A percentile compares a stretch with the other conserved stretches of the same genome.
Conservation (phyloP, 2,797 vertebrate genomes). For the Picus viridis region DNA sequence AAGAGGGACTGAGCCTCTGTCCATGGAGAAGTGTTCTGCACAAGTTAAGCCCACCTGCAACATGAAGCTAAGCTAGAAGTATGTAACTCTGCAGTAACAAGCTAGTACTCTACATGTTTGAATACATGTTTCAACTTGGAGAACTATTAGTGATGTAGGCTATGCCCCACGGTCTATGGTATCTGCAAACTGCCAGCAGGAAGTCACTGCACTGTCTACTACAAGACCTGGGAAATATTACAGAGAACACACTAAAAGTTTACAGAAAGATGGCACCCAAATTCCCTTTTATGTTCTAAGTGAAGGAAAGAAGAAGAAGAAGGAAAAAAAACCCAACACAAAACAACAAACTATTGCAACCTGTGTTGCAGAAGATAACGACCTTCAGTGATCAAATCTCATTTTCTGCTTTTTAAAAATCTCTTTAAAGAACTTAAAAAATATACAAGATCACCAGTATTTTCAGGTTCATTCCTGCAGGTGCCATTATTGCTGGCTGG, state of each 20-base stretch:
- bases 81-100: slow-evolving; percentile 29
- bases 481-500: slow-evolving; percentile 62
- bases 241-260: slow-evolving; percentile 21
- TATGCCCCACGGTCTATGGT: neutral
- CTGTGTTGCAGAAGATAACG: slow-evolving; percentile 46
- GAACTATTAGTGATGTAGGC: neutral
- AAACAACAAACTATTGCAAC: neutral
- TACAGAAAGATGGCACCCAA: slow-evolving; percentile 56
- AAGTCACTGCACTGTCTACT: slow-evolving; percentile 9
- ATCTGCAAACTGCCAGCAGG: slow-evolving; percentile 5
- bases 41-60: slow-evolving; percentile 58
- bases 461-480: slow-evolving; percentile 62
- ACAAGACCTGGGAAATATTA: neutral
- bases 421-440: slow-evolving; percentile 61
- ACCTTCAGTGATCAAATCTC: slow-evolving; percentile 41
- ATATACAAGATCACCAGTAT: slow-evolving; percentile 50
- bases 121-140: neutral
- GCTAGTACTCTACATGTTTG: slow-evolving; percentile 18
- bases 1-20: neutral
- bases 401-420: slow-evolving; percentile 54
- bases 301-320: slow-evolving; percentile 16
- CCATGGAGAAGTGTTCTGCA: slow-evolving; percentile 27
- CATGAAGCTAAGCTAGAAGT: slow-evolving; percentile 19
- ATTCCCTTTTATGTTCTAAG: slow-evolving; percentile 35
- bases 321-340: neutral